phyloP scores from a whole-genome alignment of 2,888 invertebrate species.

The Eupithecia dodoneata region DNA sequence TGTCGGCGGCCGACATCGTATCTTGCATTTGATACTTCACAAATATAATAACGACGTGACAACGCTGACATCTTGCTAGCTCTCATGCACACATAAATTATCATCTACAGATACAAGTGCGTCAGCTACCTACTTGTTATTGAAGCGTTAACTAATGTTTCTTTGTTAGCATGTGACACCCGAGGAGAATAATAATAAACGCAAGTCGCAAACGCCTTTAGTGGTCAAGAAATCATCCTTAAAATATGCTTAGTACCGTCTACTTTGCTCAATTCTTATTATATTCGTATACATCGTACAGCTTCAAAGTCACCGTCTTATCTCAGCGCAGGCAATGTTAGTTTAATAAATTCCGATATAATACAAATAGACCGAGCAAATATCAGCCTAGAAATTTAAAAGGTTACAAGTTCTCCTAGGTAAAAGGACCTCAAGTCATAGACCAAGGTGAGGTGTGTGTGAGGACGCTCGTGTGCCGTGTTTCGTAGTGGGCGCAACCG shows the following conservation, averaged over 20 bases:
- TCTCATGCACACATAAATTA: slow-evolving; percentile 32
- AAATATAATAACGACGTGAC: slow-evolving; percentile 37
- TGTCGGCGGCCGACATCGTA: slow-evolving; percentile 41
- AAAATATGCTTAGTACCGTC: slow-evolving; percentile 7
- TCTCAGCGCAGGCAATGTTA: slow-evolving; percentile 14
- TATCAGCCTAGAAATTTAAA: slow-evolving; percentile 43
- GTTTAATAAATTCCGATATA: slow-evolving; percentile 17
- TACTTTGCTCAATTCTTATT: not conserved
- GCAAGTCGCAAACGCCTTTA: slow-evolving; percentile 56
- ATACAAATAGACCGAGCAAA: slow-evolving; percentile 31
- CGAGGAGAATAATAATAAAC: slow-evolving; percentile 61
- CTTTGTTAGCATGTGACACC: slow-evolving; percentile 58
- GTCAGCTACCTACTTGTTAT: slow-evolving; percentile 29
- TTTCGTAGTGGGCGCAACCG: slow-evolving; percentile 42
- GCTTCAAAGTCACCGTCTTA: slow-evolving; percentile 11
- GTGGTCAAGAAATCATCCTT: slow-evolving; percentile 53
- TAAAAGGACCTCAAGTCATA: slow-evolving; percentile 55
- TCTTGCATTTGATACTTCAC: slow-evolving; percentile 37
- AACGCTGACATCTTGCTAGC: slow-evolving; percentile 35
- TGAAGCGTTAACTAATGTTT: slow-evolving; percentile 44
- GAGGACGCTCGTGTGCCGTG: slow-evolving; percentile 50
- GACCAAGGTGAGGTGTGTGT: slow-evolving; percentile 51
- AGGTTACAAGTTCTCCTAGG: slow-evolving; percentile 58
- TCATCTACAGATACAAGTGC: slow-evolving; percentile 25
- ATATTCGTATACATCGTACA: not conserved